These are phyloP conservation scores for Euura saliciscinereae DNA, from an alignment of 1,140 invertebrate genomes.

Conservation along the genomic window DNA sequence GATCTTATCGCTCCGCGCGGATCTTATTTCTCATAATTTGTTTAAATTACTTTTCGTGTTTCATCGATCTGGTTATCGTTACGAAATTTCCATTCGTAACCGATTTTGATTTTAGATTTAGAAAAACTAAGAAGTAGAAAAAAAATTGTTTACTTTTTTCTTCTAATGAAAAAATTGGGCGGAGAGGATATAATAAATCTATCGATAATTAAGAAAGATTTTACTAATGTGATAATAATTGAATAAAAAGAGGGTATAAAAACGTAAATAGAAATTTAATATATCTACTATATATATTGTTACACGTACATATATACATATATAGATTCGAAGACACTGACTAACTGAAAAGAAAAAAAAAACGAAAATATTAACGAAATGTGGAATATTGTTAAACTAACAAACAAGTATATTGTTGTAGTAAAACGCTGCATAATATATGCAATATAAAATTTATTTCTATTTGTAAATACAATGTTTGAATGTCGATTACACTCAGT, in stretches of 20 bases:
- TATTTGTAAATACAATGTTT: slow-evolving; percentile 17
- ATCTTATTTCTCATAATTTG: neutral
- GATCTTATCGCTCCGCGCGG: neutral
- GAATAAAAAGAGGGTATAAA: neutral
- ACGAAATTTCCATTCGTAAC: neutral
- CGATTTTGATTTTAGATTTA: neutral
- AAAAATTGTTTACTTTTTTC: too few relatives aligned
- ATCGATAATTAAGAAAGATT: too few relatives aligned
- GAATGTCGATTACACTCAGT: neutral
- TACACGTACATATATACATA: slow-evolving; percentile 24
- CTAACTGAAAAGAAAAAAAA: neutral
- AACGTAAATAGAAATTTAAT: neutral
- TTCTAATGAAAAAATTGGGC: too few relatives aligned
- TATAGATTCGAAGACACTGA: neutral
- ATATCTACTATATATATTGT: neutral
- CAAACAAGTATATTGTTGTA: slow-evolving; percentile 15
- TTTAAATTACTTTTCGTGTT: too few relatives aligned
- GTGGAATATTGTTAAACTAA: neutral
- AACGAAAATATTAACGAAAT: too few relatives aligned
- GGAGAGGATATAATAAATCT: too few relatives aligned
- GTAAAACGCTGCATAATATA: neutral
- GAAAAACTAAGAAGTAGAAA: too few relatives aligned
- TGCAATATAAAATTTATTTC: neutral
- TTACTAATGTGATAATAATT: neutral
- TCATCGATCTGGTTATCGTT: too few relatives aligned